A percentile compares a stretch with the other conserved stretches of the same genome.
phyloP scores from a whole-genome alignment of 2,797 vertebrate genomes.

The Balearica regulorum region DNA sequence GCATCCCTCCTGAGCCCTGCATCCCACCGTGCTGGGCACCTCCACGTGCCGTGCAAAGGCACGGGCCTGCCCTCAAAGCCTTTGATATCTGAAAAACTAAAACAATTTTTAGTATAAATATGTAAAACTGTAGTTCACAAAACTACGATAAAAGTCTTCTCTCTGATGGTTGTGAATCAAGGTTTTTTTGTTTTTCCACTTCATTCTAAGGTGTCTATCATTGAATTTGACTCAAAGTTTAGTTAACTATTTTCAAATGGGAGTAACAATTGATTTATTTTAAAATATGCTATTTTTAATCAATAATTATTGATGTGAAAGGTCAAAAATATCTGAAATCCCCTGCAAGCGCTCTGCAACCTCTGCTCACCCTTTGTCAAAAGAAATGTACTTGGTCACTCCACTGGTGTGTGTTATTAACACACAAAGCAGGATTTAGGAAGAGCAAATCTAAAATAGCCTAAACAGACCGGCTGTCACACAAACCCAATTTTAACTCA shows the following conservation, averaged over 20 bases:
- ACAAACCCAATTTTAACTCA: background rate
- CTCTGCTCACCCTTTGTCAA: background rate
- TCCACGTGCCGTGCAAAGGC: background rate
- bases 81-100: background rate
- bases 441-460: background rate
- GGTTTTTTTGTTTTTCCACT: background rate
- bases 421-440: background rate
- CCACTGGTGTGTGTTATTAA: accelerated
- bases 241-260: background rate
- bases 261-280: background rate
- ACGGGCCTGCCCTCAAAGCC: background rate
- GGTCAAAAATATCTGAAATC: background rate
- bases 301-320: background rate
- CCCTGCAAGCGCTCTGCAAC: background rate
- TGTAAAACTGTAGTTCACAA: accelerated
- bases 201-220: too few species aligned
- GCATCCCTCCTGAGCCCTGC: background rate
- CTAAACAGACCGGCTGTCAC: background rate
- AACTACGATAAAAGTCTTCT: accelerated
- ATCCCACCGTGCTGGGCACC: background rate
- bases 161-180: background rate
- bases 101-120: background rate
- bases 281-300: background rate
- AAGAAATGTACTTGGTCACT: background rate
- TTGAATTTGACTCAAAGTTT: too few species aligned